Evolutionary conservation across 1,140 invertebrate species (phyloP).

Genomic region (Drosophila pruinosa): DNA sequence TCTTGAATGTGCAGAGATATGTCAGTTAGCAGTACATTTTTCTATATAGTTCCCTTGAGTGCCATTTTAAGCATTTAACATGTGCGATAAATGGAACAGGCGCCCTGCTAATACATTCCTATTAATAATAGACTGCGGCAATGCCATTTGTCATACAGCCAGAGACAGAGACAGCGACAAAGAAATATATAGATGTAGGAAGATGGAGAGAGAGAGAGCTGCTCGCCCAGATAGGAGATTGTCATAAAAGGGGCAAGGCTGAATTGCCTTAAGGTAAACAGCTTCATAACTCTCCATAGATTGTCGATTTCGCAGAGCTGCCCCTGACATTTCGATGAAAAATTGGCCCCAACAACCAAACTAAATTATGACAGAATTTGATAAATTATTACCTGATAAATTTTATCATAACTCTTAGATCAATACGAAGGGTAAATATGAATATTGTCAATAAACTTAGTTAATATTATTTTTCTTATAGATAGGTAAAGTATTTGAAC

Average conservation of each 20-base stretch:
- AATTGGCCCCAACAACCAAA: slow-evolving; percentile 19
- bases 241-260: background rate
- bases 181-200: background rate
- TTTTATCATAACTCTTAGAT: slow-evolving; percentile 25
- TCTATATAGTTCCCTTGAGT: slow-evolving; percentile 67
- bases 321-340: slow-evolving; percentile 42
- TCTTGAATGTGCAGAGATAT: slow-evolving; percentile 27
- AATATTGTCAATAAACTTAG: background rate
- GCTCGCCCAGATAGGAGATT: background rate
- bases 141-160: slow-evolving; percentile 68
- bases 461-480: no score
- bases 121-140: slow-evolving; percentile 73
- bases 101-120: slow-evolving; percentile 63
- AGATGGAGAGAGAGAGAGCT: background rate
- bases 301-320: slow-evolving; percentile 38
- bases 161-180: slow-evolving; percentile 4
- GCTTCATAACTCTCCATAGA: slow-evolving; percentile 47
- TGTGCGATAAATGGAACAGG: slow-evolving; percentile 74
- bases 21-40: slow-evolving; percentile 21
- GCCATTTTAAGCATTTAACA: slow-evolving; percentile 60
- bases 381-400: slow-evolving; percentile 42
- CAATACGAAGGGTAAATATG: background rate
- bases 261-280: slow-evolving; percentile 44
- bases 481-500: no score
- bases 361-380: slow-evolving; percentile 30